These are phyloP conservation scores for Macrotus californicus DNA, from an alignment of 2,113 vertebrate genomes.

Conservation along the genomic window DNA sequence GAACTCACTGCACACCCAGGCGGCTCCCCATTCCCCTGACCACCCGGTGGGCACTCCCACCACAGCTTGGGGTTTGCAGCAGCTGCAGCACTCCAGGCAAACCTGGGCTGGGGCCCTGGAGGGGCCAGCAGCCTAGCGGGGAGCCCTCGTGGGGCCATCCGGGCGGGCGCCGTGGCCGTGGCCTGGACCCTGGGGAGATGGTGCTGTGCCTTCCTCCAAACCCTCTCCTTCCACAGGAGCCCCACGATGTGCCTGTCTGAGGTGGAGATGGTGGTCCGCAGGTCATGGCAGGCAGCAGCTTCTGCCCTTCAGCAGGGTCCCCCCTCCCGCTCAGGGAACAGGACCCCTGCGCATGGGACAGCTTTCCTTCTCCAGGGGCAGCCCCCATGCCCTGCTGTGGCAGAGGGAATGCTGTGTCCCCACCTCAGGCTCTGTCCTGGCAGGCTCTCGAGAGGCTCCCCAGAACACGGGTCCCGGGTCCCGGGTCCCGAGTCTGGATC, in stretches of 20 bases:
- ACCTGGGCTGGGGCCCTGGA: background rate
- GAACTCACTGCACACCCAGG: background rate
- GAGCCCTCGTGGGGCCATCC: background rate
- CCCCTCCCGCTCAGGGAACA: background rate
- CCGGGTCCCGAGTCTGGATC: too few relatives aligned
- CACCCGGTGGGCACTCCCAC: background rate
- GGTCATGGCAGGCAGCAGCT: background rate
- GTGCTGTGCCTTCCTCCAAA: background rate
- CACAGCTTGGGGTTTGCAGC: too few relatives aligned
- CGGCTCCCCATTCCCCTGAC: background rate
- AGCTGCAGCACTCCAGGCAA: background rate
- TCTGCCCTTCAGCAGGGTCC: background rate
- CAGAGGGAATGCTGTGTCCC: accelerated
- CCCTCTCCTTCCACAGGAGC: background rate
- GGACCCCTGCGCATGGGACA: accelerated
- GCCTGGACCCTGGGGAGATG: background rate
- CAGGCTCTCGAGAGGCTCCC: background rate
- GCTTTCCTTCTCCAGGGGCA: background rate
- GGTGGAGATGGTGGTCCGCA: background rate
- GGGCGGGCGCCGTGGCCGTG: too few relatives aligned
- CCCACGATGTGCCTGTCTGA: too few relatives aligned
- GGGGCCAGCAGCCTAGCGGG: background rate
- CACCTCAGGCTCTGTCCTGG: background rate
- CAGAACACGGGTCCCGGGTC: background rate
- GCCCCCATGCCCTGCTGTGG: background rate